phyloP scores from a whole-genome alignment of 2,113 vertebrate species.

The Perognathus longimembris region DNA sequence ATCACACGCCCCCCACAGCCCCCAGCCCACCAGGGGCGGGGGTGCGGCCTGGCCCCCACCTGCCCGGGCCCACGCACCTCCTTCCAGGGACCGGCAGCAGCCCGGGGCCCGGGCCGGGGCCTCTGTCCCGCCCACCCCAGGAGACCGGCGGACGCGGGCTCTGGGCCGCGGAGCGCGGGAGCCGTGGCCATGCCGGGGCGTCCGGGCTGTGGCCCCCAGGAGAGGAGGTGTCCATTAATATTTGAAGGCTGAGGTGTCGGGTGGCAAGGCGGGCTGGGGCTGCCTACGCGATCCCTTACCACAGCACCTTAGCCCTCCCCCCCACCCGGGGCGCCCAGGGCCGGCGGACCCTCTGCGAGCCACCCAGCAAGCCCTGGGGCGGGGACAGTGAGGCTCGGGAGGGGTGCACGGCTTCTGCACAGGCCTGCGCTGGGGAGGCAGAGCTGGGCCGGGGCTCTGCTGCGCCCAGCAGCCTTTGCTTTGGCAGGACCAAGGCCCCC shows the following conservation, averaged over 20 bases:
- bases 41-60: not conserved
- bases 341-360: not conserved
- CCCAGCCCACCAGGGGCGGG: not conserved
- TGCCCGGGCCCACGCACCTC: not conserved
- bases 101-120: not conserved
- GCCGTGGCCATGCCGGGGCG: accelerated
- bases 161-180: not conserved
- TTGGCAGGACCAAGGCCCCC: accelerated
- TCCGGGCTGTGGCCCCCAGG: not conserved
- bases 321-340: accelerated
- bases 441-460: no score
- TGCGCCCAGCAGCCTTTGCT: not conserved
- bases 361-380: accelerated
- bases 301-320: not conserved
- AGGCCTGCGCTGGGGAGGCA: accelerated
- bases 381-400: not conserved
- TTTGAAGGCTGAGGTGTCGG: constrained; percentile 66
- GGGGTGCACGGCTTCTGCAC: not conserved
- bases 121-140: accelerated
- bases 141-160: not conserved
- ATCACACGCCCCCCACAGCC: accelerated
- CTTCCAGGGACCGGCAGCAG: not conserved
- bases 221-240: constrained; percentile 67
- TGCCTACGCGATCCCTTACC: constrained; percentile 58
- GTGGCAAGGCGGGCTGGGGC: constrained; percentile 51